phyloP scores from a whole-genome alignment of 2,888 invertebrate genomes.

The Hydropsyche betteni region DNA sequence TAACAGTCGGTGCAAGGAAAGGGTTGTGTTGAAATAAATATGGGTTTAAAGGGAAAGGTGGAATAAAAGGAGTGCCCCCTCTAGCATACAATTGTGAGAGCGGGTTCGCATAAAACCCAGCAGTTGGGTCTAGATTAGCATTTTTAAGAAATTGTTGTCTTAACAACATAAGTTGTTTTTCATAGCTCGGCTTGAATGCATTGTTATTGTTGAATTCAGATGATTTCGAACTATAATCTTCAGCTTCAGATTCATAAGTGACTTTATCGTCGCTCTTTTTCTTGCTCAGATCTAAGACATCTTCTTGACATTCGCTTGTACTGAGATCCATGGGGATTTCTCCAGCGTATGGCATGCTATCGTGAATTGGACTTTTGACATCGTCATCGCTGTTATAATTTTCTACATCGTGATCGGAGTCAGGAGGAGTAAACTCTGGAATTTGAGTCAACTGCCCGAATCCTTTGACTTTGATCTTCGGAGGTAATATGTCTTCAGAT shows the following conservation, averaged over 20 bases:
- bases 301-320: constrained; percentile 65
- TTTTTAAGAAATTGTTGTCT: constrained; percentile 72
- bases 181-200: constrained; percentile 60
- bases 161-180: constrained; percentile 66
- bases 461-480: constrained; percentile 71
- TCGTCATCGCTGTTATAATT: constrained; percentile 61
- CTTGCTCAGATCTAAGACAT: constrained; percentile 85
- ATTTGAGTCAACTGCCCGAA: constrained; percentile 70
- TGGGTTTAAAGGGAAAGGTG: constrained; percentile 72
- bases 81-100: constrained; percentile 70
- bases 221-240: constrained; percentile 61
- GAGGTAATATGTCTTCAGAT: constrained; percentile 60
- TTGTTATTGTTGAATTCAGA: constrained; percentile 60
- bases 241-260: constrained; percentile 55
- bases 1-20: constrained; percentile 62
- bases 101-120: constrained; percentile 70
- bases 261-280: constrained; percentile 67
- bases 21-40: constrained; percentile 72
- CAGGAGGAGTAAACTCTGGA: constrained; percentile 60
- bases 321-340: constrained; percentile 74
- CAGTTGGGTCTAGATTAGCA: constrained; percentile 69
- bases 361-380: constrained; percentile 52
- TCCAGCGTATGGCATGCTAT: constrained; percentile 39
- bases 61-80: constrained; percentile 66
- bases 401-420: constrained; percentile 58